Evolutionary conservation across 2,797 vertebrate species (phyloP).

Genomic region (Helarctos malayanus): DNA sequence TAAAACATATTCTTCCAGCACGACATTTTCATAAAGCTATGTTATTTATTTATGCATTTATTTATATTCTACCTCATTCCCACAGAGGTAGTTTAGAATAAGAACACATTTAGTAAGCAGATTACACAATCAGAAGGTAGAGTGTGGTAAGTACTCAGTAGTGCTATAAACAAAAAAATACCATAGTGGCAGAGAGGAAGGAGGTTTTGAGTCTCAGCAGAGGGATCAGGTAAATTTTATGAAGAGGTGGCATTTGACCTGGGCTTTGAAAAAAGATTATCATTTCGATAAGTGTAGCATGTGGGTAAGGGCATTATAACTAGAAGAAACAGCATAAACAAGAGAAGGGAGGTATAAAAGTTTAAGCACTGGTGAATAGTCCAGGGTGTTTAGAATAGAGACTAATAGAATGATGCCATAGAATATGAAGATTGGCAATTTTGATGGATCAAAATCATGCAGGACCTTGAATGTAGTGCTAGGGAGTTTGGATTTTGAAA

Average conservation of each 20-base stretch:
- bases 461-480: background rate
- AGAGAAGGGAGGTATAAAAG: background rate
- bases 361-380: background rate
- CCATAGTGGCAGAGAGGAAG: background rate
- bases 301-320: background rate
- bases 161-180: background rate
- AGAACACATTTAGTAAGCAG: slow-evolving; percentile 31
- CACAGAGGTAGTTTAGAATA: slow-evolving; percentile 24
- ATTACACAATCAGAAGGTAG: background rate
- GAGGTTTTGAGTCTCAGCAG: background rate
- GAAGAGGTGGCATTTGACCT: background rate
- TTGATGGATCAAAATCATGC: background rate
- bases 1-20: background rate
- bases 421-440: background rate
- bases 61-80: slow-evolving; percentile 4
- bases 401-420: background rate
- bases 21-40: slow-evolving; percentile 2
- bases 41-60: slow-evolving; percentile 37
- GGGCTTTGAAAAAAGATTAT: slow-evolving; percentile 5
- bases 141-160: background rate
- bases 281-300: background rate
- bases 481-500: slow-evolving; percentile 20
- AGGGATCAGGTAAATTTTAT: background rate
- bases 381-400: background rate
- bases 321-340: background rate